Evolutionary conservation across 1,140 invertebrate species (phyloP).

Genomic region (Diachasmimorpha longicaudata): DNA sequence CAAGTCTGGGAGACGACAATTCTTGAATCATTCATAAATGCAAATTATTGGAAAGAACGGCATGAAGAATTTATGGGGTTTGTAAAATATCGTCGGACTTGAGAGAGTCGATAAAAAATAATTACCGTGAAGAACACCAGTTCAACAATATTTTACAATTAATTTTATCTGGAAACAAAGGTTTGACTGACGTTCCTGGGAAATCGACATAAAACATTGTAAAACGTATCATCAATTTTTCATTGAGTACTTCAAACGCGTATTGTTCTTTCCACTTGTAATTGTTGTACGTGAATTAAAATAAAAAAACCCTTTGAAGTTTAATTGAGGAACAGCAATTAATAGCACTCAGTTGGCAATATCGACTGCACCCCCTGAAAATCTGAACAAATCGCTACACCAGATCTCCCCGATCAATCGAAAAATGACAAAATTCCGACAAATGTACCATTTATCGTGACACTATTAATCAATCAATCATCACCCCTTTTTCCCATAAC

Average conservation of each 20-base stretch:
- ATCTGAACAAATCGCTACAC: not conserved
- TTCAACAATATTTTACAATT: too few species aligned
- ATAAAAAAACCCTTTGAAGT: too few species aligned
- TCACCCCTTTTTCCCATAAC: not conserved
- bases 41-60: constrained; percentile 11
- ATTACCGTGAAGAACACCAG: too few species aligned
- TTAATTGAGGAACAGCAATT: too few species aligned
- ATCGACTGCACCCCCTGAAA: not conserved
- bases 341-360: too few species aligned
- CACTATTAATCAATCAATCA: not conserved
- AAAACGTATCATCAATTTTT: too few species aligned
- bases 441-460: not conserved
- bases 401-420: not conserved
- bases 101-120: not conserved
- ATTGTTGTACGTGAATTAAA: too few species aligned
- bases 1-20: constrained; percentile 6
- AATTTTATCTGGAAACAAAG: too few species aligned
- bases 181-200: too few species aligned
- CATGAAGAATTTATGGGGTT: constrained; percentile 14
- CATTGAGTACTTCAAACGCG: too few species aligned
- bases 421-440: not conserved
- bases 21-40: constrained; percentile 21
- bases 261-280: too few species aligned
- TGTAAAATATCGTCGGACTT: not conserved
- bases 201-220: too few species aligned